These are phyloP conservation scores for Drosophila vallismaia DNA, from an alignment of 2,888 invertebrate species.

Conservation along the genomic window DNA sequence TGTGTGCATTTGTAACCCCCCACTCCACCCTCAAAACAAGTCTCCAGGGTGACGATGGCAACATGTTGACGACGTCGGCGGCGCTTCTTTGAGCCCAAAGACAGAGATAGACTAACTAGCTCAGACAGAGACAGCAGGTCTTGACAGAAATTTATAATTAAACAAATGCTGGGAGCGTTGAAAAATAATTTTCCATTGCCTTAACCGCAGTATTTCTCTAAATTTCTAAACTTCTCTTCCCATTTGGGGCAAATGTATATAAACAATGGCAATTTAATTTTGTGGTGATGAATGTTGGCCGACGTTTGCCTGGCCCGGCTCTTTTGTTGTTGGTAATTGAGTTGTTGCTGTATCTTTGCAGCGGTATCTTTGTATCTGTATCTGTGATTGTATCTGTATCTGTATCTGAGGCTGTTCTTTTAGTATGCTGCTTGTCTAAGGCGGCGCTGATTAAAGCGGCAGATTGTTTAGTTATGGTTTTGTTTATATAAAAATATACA, in stretches of 20 bases:
- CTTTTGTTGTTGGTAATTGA: slow-evolving; percentile 70
- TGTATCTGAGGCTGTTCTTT: slow-evolving; percentile 9
- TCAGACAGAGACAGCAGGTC: slow-evolving; percentile 45
- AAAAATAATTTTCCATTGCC: slow-evolving; percentile 71
- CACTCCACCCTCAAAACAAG: slow-evolving; percentile 2
- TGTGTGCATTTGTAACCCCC: slow-evolving; percentile 31
- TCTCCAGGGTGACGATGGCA: slow-evolving; percentile 54
- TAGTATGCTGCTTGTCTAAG: slow-evolving; percentile 21
- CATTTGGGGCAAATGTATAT: slow-evolving; percentile 62
- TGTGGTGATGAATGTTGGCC: slow-evolving; percentile 74
- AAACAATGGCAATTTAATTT: slow-evolving; percentile 76
- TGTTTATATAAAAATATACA: slow-evolving; percentile 66
- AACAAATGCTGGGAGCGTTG: slow-evolving; percentile 72
- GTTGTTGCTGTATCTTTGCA: slow-evolving; percentile 54
- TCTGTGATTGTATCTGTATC: slow-evolving; percentile 6
- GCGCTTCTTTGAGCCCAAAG: slow-evolving; percentile 70
- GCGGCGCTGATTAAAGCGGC: slow-evolving; percentile 74
- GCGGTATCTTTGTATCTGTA: slow-evolving; percentile 11
- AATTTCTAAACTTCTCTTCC: slow-evolving; percentile 60
- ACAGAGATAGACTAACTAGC: slow-evolving; percentile 16
- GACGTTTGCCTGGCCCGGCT: slow-evolving; percentile 53
- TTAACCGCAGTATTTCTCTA: slow-evolving; percentile 72
- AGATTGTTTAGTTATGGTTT: slow-evolving; percentile 66
- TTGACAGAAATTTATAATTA: slow-evolving; percentile 78
- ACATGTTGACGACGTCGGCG: slow-evolving; percentile 62